phyloP scores from a whole-genome alignment of 2,888 invertebrate species.

The Diachrysia chrysitis region DNA sequence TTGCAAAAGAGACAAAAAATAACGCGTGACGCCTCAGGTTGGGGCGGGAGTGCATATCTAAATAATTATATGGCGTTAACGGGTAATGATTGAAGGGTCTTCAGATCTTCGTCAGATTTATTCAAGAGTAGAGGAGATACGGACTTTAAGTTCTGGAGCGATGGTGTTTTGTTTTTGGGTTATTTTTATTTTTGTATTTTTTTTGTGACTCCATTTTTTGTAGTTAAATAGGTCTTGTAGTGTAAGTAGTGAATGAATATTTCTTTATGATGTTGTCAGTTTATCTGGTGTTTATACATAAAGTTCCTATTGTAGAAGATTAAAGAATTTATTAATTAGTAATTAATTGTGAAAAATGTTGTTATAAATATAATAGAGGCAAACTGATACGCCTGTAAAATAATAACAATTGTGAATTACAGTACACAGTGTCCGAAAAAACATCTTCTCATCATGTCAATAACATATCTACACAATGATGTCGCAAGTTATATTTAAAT shows the following conservation, averaged over 20 bases:
- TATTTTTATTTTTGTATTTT: neutral
- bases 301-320: too few relatives aligned
- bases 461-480: neutral
- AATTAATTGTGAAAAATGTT: too few relatives aligned
- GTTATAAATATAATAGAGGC: too few relatives aligned
- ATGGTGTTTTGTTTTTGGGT: neutral
- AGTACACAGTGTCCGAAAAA: neutral
- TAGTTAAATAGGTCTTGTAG: neutral
- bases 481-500: slow-evolving; percentile 16
- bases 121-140: slow-evolving; percentile 61
- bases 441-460: neutral
- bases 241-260: too few relatives aligned
- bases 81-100: slow-evolving; percentile 87
- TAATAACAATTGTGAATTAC: too few relatives aligned
- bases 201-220: neutral
- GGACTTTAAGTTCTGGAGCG: slow-evolving; percentile 24
- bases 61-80: slow-evolving; percentile 85
- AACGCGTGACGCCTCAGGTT: slow-evolving; percentile 73
- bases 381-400: too few relatives aligned
- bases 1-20: slow-evolving; percentile 63
- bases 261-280: too few relatives aligned
- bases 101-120: slow-evolving; percentile 40
- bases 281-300: too few relatives aligned
- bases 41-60: slow-evolving; percentile 80
- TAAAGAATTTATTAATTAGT: too few relatives aligned